Base-by-base conservation (phyloP, 2,113 vertebrate genomes). In the Ciconia stormi region DNA sequence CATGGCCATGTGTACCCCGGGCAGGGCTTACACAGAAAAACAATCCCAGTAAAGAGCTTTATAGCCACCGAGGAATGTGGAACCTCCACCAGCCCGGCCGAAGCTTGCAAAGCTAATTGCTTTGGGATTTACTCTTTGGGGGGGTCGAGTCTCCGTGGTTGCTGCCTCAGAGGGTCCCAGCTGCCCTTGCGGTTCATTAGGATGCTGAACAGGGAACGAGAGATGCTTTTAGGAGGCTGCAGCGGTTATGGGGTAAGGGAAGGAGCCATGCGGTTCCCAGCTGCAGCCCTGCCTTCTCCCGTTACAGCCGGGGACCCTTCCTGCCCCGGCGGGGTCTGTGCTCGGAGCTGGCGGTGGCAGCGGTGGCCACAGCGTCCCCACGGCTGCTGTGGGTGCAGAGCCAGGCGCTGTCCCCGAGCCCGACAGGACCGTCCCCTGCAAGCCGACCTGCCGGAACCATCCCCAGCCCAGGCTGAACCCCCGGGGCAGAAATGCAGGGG, bases 11-110 rank as follows among this genome's bases (percentile, higher is more conserved):
- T 49, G 87, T 55, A 95, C 92, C 92, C 79, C 27, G 78, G 87
- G 81, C 89, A 89, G 91, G 72, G 93, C 95, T 96, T 66, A 66
- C 26, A 5, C 92, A 87, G 91, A 44, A 87, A 87, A 95, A 94
- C 90, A 84, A 92, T 94, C 95, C 91, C 93, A 93, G 84, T 88
- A 96, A 97, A 96, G 94, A 90, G 89, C 90, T 97, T 96, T 97
- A 95, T 72, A 95, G 93, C 89, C 92, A 92, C 87, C 49, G 38
- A 95, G 97, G 95, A 97, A 97, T 95, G 89, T 88, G 93, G 92
- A 92, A 78, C 91, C 94, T 95, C 91, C 93, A 94, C 70, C 91
- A 69, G 81, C 89, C 89, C 56, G 36, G 90, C 80, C 49, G 59
- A 52, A 77, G 83, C 85, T 90, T 46, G 94, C 92, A 90, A 66